Evolutionary conservation across 2,888 invertebrate genomes (phyloP).

Genomic region (Bembecia ichneumoniformis): DNA sequence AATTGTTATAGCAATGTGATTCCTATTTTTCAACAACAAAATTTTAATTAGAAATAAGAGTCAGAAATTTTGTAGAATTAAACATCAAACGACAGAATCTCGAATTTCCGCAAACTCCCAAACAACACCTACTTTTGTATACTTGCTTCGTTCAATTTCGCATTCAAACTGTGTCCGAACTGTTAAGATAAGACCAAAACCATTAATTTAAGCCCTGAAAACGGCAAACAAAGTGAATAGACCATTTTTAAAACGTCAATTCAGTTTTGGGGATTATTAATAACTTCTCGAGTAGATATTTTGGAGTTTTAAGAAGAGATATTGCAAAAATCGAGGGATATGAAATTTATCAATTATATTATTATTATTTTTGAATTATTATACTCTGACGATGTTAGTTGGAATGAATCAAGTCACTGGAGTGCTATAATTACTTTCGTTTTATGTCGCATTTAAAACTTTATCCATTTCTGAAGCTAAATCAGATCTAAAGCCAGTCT

Average conservation of each 20-base stretch:
- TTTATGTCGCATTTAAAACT: too few species aligned
- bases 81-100: too few species aligned
- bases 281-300: constrained; percentile 6
- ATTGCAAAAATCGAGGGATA: not conserved
- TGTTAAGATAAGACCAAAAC: constrained; percentile 30
- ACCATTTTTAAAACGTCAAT: constrained; percentile 32
- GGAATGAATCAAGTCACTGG: not conserved
- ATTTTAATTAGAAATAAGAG: too few species aligned
- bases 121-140: not conserved
- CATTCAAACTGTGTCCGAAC: constrained; percentile 24
- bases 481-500: too few species aligned
- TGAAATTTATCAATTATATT: not conserved
- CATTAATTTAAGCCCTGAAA: constrained; percentile 34
- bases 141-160: constrained; percentile 16
- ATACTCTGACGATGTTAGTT: not conserved
- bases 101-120: not conserved
- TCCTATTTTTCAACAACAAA: too few species aligned
- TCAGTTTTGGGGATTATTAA: constrained; percentile 1
- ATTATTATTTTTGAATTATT: not conserved
- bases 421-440: not conserved
- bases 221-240: constrained; percentile 34
- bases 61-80: too few species aligned
- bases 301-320: not conserved
- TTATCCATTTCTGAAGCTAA: too few species aligned
- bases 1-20: too few species aligned